Conservation (phyloP, 2,797 vertebrate species). For the Eremophila alpestris region DNA sequence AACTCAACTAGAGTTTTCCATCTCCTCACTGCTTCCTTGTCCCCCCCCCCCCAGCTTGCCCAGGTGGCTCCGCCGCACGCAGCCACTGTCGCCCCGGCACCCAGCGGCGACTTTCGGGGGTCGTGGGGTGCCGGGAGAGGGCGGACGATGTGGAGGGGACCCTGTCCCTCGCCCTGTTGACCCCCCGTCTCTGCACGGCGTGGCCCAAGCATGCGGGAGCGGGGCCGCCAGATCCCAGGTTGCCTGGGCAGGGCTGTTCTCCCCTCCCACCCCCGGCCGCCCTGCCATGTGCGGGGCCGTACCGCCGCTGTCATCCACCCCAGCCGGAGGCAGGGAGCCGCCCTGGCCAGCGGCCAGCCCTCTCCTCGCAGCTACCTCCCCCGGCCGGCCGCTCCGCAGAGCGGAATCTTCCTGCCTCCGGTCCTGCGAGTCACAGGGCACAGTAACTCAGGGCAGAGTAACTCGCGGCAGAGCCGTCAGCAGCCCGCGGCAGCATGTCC, state of each 20-base stretch:
- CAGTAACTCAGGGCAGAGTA: constrained; percentile 60
- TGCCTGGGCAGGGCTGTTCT: not conserved
- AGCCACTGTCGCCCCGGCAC: not conserved
- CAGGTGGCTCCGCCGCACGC: not conserved
- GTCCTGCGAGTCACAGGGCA: constrained; percentile 66
- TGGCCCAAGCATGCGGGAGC: not conserved
- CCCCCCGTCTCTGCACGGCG: not conserved
- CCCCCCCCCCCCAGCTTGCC: too few relatives aligned
- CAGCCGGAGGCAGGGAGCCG: constrained; percentile 65
- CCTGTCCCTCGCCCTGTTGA: too few relatives aligned
- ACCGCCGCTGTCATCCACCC: constrained; percentile 48
- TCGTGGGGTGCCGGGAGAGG: too few relatives aligned
- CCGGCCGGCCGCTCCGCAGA: constrained; percentile 55
- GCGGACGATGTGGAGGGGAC: not conserved
- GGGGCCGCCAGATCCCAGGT: not conserved
- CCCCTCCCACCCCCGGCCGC: not conserved
- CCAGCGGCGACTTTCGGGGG: too few relatives aligned
- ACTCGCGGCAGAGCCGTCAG: constrained; percentile 65
- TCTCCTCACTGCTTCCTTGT: not conserved
- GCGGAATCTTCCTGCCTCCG: constrained; percentile 75
- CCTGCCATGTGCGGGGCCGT: constrained; percentile 58
- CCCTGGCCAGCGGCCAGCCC: constrained; percentile 71
- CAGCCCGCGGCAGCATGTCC: constrained; percentile 86
- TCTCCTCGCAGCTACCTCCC: constrained; percentile 75
- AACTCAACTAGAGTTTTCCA: not conserved